Evolutionary conservation across 2,888 invertebrate species (phyloP), one percentile per base, ranked within the genome.

Genomic region (Brachynemurus nebulosus): DNA sequence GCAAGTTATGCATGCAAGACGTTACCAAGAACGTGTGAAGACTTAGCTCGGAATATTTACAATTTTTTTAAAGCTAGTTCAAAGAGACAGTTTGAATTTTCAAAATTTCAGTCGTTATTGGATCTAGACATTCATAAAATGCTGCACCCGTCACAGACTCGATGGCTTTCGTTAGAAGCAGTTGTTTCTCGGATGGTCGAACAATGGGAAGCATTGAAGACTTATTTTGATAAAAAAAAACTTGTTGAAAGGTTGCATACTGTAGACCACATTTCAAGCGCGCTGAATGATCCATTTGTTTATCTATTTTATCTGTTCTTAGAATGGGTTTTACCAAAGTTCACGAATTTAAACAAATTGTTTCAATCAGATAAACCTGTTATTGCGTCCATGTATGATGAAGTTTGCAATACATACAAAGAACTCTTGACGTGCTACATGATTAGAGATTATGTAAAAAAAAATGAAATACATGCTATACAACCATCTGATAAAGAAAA

Each of bases 1-100:
- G 56, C 55, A 19, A 55, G 53, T 44, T 51, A 55, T 41, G 57
- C 56, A 4, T 57, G 55, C 44, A 55, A 59, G 47, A 27, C 40
- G 27, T 41, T 59, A 6, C 58, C 57, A 4, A 18, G 51, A 21
- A 33, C 47, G 14, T 53, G 52, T 44, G 57, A 59, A 52, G 52
- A 55, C 37, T 49, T 59, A 33, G 53, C 55, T 5, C 36, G 55
- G 18, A 50, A 55, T 40, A 44, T 61, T 3, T 57, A 57, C 41
- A 53, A 48, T 40, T 52, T 48, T 40, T 50, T 56, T 6, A 48
- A 51, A 11, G 37, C 18, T 16, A 56, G 53, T 46, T 34, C 52
- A 2, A 53, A 54, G 44, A 40, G 54, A 36, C 52, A 52, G 20
- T 40, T 42, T 5, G 12, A 40, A 20, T 49, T 54, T 7, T 12